Base-by-base conservation (phyloP, 2,888 invertebrate species). In the Microctonus brassicae region DNA sequence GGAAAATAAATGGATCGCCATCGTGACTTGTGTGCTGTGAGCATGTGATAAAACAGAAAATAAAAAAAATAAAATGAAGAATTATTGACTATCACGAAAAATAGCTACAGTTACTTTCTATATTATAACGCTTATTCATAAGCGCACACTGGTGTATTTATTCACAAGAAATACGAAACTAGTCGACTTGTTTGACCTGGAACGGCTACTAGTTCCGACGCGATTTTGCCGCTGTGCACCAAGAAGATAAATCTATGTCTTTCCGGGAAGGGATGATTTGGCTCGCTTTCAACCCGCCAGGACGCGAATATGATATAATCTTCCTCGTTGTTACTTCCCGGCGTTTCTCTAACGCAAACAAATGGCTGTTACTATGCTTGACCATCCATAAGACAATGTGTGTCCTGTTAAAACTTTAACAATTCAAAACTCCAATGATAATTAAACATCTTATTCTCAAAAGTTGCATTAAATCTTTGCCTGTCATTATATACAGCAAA, bases 231-330 rank as follows among this genome's bases (percentile, higher is more conserved):
- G 34, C 58, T 58, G 58, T 34, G 63, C 42, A 66, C 29, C 55
- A 55, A 17, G 55, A 42, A 67, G 61, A 67, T 71, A 71, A 71
- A 71, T 71, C 71, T 67, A 55, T 57, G 66, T 71, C 62, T 71
- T 47, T 62, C 67, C 66, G 71, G 71, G 42, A 71, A 65, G 61
- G 61, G 57, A 71, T 71, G 71, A 71, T 71, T 71, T 71, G 71
- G 71, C 71, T 67, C 62, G 71, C 66, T 67, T 71, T 71, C 71
- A 71, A 71, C 60, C 62, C 61, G 20, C 53, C 66, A 36, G 67
- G 61, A 65, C 53, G 55, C 47, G 29, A 71, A 67, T 71, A 67
- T 67, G 39, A 67, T 71, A 71, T 71, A 62, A 61, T 70, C 66
- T 55, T 66, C 22, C 61, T 62, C 17, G 33, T 39, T 66, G 53